Percentiles rank a stretch among this genome's conserved stretches.
These are phyloP conservation scores for Spatulosminthurus flaviceps DNA, from an alignment of 2,888 invertebrate genomes.

Conservation along the genomic window DNA sequence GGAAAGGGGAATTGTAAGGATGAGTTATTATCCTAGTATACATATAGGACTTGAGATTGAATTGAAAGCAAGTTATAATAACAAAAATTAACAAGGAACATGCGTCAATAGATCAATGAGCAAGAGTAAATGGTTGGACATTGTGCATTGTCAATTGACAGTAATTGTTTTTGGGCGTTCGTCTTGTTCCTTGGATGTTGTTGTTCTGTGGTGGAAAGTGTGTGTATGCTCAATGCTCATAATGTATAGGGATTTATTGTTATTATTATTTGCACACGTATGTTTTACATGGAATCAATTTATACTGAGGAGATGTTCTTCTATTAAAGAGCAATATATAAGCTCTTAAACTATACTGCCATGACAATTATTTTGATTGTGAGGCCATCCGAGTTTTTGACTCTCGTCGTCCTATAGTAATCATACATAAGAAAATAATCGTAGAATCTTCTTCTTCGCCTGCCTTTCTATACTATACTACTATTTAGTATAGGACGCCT, in stretches of 20 bases:
- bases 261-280: too few relatives aligned
- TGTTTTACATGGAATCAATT: neutral
- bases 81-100: neutral
- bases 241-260: too few relatives aligned
- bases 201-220: neutral
- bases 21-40: too few relatives aligned
- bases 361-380: conserved; percentile 6
- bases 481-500: too few relatives aligned
- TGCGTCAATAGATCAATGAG: neutral
- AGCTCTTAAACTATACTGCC: conserved; percentile 5
- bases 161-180: conserved; percentile 20
- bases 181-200: neutral
- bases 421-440: neutral
- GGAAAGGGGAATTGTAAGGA: too few relatives aligned
- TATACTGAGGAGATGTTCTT: neutral
- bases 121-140: neutral
- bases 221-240: too few relatives aligned
- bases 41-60: too few relatives aligned
- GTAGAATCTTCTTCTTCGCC: neutral
- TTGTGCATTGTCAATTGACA: conserved; percentile 27
- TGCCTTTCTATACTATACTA: too few relatives aligned
- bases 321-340: neutral
- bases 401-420: neutral
- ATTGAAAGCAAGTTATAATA: too few relatives aligned
- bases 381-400: neutral